Evolutionary conservation across 30 jellyfish, hydroid and myxozoan species (phyloP).

Genomic region (Aurelia sp.): DNA sequence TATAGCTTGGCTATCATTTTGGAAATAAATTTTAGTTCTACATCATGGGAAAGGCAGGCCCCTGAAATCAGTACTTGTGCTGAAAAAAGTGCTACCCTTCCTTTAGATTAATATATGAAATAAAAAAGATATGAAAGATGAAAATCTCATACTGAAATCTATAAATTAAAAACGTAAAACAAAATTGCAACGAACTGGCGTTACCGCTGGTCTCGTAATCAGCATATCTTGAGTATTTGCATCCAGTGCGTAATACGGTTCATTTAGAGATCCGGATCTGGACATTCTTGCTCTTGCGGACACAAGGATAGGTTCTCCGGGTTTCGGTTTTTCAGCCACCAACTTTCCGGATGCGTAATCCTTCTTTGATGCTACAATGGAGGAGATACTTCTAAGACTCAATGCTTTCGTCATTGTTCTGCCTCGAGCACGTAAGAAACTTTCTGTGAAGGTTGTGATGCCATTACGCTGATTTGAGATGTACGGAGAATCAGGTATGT

Average conservation of each 20-base stretch:
- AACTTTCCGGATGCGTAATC: conserved; percentile 25
- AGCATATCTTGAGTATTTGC: conserved; percentile 27
- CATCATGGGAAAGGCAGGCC: too few relatives aligned
- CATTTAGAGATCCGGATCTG: conserved; percentile 35
- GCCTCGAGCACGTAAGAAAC: conserved; percentile 26
- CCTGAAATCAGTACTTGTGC: too few relatives aligned
- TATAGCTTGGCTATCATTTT: too few relatives aligned
- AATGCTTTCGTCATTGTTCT: conserved; percentile 9
- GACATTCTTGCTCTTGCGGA: conserved; percentile 81
- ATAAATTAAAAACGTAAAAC: too few relatives aligned
- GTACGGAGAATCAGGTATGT: conserved; percentile 58
- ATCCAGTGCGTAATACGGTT: conserved; percentile 26
- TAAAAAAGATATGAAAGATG: too few relatives aligned
- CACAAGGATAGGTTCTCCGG: conserved; percentile 80
- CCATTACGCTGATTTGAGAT: background rate
- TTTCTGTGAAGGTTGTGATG: background rate
- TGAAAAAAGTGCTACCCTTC: too few relatives aligned
- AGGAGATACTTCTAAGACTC: conserved; percentile 31
- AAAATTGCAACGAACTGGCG: background rate
- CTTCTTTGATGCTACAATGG: conserved; percentile 20
- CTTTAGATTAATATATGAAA: too few relatives aligned
- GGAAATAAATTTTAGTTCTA: too few relatives aligned
- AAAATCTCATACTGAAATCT: too few relatives aligned
- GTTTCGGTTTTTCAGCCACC: conserved; percentile 53
- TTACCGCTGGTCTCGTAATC: conserved; percentile 6